Conservation (phyloP, 2,113 vertebrate species). For the Pitta sordida region DNA sequence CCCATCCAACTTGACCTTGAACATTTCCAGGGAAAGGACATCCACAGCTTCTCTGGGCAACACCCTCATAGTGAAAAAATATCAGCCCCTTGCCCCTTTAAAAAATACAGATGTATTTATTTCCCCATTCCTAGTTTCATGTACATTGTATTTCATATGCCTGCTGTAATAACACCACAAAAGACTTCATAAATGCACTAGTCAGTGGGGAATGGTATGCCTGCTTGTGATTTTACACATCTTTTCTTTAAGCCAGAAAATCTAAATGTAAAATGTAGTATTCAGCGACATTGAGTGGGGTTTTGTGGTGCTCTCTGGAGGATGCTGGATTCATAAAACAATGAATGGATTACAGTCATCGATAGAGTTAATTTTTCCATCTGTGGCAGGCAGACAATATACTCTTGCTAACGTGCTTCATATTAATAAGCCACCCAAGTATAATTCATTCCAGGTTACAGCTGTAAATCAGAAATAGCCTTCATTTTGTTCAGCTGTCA, state of each 20-base stretch:
- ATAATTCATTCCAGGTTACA: neutral
- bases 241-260: constrained; percentile 41
- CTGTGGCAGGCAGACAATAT: constrained; percentile 17
- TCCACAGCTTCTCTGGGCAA: neutral
- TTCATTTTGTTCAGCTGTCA: constrained; percentile 8
- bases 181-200: constrained; percentile 42
- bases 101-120: constrained; percentile 1
- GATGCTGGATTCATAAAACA: neutral
- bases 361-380: constrained; percentile 37
- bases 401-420: neutral
- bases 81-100: constrained; percentile 5
- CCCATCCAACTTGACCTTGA: neutral
- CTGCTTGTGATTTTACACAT: constrained; percentile 43
- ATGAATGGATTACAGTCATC: constrained; percentile 14
- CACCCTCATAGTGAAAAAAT: neutral
- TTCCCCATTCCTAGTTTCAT: neutral
- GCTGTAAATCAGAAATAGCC: neutral
- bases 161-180: constrained; percentile 36
- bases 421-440: constrained; percentile 39
- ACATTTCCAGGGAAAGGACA: neutral
- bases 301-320: neutral
- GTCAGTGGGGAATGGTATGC: constrained; percentile 27
- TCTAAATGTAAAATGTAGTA: constrained; percentile 52
- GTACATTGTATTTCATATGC: constrained; percentile 22
- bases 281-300: constrained; percentile 6